Conservation (phyloP, 2,797 vertebrate species). For the Corythornis leucogaster region DNA sequence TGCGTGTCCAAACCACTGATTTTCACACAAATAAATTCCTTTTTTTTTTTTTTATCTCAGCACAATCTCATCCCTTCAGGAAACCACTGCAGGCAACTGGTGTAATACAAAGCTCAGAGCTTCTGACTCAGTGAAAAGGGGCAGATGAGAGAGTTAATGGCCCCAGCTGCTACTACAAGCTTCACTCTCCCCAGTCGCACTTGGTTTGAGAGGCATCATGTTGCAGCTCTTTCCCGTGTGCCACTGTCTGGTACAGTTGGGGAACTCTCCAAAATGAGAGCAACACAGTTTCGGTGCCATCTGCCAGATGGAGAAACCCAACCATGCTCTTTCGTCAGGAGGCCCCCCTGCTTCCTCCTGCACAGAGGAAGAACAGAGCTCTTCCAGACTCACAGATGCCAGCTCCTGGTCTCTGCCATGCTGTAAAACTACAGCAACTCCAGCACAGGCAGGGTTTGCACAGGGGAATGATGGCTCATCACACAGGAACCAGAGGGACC, state of each 20-base stretch:
- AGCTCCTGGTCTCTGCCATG: not conserved
- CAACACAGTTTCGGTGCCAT: not conserved
- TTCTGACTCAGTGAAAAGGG: not conserved
- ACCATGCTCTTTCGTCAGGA: not conserved
- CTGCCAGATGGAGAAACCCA: not conserved
- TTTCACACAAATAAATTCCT: constrained; percentile 7
- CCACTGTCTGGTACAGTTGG: not conserved
- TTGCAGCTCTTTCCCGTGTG: constrained; percentile 39
- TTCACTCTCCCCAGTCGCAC: not conserved
- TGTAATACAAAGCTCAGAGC: constrained; percentile 27
- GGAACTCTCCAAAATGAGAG: constrained; percentile 42
- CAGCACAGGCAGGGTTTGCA: fast-evolving
- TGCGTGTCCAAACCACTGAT: not conserved
- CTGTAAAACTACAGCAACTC: not conserved
- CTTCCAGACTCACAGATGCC: not conserved
- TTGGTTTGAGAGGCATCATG: constrained; percentile 28
- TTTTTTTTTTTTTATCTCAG: not conserved
- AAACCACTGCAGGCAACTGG: constrained; percentile 15
- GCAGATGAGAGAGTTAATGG: constrained; percentile 21
- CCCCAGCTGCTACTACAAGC: not conserved
- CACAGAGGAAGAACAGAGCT: not conserved
- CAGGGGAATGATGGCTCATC: not conserved
- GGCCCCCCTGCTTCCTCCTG: not conserved
- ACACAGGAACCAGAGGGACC: fast-evolving
- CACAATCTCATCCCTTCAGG: not conserved